phyloP scores from a whole-genome alignment of 1,140 invertebrate species.

The Papilio glaucus region DNA sequence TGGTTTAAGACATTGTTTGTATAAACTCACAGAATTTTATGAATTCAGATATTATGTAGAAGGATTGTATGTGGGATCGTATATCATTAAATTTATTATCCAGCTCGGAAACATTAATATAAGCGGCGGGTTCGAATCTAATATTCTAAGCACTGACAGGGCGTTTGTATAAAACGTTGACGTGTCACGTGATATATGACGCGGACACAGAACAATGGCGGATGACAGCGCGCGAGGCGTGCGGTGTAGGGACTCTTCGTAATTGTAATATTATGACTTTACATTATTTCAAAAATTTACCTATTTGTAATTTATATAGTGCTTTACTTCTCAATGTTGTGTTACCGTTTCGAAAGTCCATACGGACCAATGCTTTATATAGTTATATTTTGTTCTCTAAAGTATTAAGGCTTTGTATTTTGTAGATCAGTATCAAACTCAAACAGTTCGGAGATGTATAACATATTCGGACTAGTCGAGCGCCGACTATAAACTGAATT shows the following conservation, averaged over 20 bases:
- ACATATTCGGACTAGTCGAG: too few species aligned
- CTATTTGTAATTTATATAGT: neutral
- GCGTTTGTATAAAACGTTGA: slow-evolving; percentile 61
- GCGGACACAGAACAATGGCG: slow-evolving; percentile 61
- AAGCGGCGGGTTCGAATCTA: slow-evolving; percentile 40
- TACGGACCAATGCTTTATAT: too few species aligned
- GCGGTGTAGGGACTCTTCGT: slow-evolving; percentile 60
- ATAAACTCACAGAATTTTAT: neutral
- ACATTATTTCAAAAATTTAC: slow-evolving; percentile 58
- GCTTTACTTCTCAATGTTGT: too few species aligned
- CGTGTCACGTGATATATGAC: slow-evolving; percentile 69
- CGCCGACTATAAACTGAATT: too few species aligned
- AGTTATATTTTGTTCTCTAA: too few species aligned
- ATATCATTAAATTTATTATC: slow-evolving; percentile 33
- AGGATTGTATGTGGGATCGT: neutral
- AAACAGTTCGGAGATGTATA: too few species aligned
- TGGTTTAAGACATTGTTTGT: neutral
- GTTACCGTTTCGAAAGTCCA: too few species aligned
- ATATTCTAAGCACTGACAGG: slow-evolving; percentile 54
- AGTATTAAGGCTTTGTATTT: too few species aligned
- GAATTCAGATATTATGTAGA: neutral
- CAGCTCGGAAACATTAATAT: slow-evolving; percentile 37
- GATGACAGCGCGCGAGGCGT: slow-evolving; percentile 64
- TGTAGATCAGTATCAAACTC: too few species aligned
- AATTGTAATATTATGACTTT: slow-evolving; percentile 82